A percentile compares a stretch with the other conserved stretches of the same genome.
phyloP scores from a whole-genome alignment of 2,797 vertebrate genomes.

The Hippocampus kuda region DNA sequence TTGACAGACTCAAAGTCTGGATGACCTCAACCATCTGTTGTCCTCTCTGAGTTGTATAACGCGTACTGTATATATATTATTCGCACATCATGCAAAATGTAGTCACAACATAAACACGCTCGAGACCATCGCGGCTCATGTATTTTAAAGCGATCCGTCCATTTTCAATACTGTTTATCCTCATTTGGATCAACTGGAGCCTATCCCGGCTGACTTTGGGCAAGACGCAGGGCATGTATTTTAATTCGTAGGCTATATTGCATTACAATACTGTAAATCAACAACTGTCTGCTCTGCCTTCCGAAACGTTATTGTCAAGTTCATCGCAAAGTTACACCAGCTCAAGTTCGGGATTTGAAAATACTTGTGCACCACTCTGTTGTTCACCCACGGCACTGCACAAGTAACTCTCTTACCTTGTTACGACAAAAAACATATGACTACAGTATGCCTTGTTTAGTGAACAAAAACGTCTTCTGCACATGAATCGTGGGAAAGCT shows the following conservation, averaged over 20 bases:
- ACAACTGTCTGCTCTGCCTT: neutral
- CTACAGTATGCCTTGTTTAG: slow-evolving; percentile 22
- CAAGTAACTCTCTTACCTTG: slow-evolving; percentile 11
- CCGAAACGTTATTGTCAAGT: neutral
- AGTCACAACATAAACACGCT: slow-evolving; percentile 15
- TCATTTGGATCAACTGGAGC: too few species aligned
- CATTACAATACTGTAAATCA: neutral
- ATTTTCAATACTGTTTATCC: too few species aligned
- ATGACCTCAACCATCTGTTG: slow-evolving; percentile 30
- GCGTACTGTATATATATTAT: slow-evolving; percentile 19
- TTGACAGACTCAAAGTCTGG: neutral
- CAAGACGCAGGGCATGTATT: neutral
- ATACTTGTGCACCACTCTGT: neutral
- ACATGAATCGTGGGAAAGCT: slow-evolving; percentile 48
- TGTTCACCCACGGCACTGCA: slow-evolving; percentile 1
- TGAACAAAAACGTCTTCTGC: slow-evolving; percentile 30
- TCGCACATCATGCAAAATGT: slow-evolving; percentile 19
- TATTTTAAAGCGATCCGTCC: too few species aligned
- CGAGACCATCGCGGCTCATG: slow-evolving; percentile 9
- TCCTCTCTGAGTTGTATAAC: slow-evolving; percentile 18
- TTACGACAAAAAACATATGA: slow-evolving; percentile 26
- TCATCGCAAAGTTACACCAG: neutral
- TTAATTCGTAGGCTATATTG: neutral
- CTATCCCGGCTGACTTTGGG: too few species aligned
- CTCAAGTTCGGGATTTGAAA: neutral